Evolutionary conservation across 2,113 vertebrate genomes (phyloP), one percentile per base, ranked within the genome.

Genomic region (Tapirus terrestris): DNA sequence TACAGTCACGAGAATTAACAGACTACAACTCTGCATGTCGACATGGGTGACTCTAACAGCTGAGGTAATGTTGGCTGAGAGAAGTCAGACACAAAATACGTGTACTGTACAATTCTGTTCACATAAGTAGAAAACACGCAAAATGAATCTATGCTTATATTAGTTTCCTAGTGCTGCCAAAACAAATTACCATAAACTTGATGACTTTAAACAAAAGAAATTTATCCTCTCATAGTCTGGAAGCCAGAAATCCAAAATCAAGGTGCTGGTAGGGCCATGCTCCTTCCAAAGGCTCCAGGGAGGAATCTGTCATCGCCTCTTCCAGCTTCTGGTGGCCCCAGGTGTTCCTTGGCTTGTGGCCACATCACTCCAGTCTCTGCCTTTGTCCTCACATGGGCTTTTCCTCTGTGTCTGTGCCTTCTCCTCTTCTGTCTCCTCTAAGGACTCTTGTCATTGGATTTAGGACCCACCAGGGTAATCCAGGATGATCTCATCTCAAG

Each of bases 71-170:
- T 6, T 27, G 58, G 56, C 10, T 33, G 12, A 67, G 25, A 85
- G 45, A n/a, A n/a, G 43, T 61, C 33, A n/a, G 16, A 53, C 27
- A 61, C 33, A 39, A 20, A 75, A 77, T 7, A 61, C 1, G 21
- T 33, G 12, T 9, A 7, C 45, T 67, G 1, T 6, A 8, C 33
- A 73, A 73, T 73, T 88, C 36, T 7, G 20, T 43, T 84, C 39
- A 11, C 8, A 5, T 75, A 31, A 63, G 25, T 31, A 63, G 68
- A 65, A 63, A 84, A 60, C 16, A 60, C 36, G 29, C 14, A 20
- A 11, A 51, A 2, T 2, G 1, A 16, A 16, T 36, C 51, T 48
- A 14, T 1, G 1, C 25, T 29, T 33, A 27, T 29, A 6, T n/a
- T 58, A 39, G 51, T 60, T 60, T 82, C 6, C 53, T 33, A 33